Conservation (phyloP, 2,888 invertebrate species). For the Pollenia labialis region DNA sequence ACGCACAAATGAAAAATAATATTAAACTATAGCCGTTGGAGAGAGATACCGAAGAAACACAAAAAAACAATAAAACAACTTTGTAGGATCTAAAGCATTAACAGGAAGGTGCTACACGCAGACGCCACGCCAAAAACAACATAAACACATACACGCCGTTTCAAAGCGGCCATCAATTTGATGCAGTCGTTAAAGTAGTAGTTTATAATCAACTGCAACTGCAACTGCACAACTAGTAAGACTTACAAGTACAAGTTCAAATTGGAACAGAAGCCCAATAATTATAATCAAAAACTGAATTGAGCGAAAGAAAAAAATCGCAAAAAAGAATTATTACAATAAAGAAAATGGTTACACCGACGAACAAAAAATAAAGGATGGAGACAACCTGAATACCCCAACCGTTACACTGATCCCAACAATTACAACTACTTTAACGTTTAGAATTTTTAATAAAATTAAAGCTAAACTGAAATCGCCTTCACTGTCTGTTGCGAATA, state of each 20-base stretch:
- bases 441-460: slow-evolving; percentile 48
- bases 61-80: slow-evolving; percentile 52
- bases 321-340: slow-evolving; percentile 33
- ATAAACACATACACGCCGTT: background rate
- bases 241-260: slow-evolving; percentile 40
- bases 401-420: slow-evolving; percentile 51
- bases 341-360: background rate
- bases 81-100: slow-evolving; percentile 5
- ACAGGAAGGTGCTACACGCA: slow-evolving; percentile 55
- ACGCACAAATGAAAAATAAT: slow-evolving; percentile 60
- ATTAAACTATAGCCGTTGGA: slow-evolving; percentile 40
- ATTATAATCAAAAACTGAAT: slow-evolving; percentile 68
- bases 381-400: slow-evolving; percentile 38
- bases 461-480: slow-evolving; percentile 41
- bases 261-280: slow-evolving; percentile 71
- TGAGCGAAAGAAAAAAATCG: slow-evolving; percentile 11
- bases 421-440: slow-evolving; percentile 38
- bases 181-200: background rate
- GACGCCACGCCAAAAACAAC: slow-evolving; percentile 3
- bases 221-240: background rate
- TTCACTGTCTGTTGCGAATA: background rate
- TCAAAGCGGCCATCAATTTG: slow-evolving; percentile 1
- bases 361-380: slow-evolving; percentile 8
- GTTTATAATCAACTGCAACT: background rate
- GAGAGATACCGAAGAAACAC: background rate